Base-by-base conservation (phyloP, 2,113 vertebrate species). In the Athene noctua region DNA sequence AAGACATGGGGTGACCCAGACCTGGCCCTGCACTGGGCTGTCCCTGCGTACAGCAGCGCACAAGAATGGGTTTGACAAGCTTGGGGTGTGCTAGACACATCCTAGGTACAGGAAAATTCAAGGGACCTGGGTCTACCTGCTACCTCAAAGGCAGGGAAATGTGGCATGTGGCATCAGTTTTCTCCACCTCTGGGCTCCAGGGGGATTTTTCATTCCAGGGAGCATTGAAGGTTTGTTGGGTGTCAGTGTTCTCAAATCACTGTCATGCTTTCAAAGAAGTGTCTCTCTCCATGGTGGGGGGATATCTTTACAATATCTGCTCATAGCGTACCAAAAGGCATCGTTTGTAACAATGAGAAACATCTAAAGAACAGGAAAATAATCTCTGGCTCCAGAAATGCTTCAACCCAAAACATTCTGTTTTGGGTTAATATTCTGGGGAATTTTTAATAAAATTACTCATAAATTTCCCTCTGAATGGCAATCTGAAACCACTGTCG, bases 131-230 rank as follows among this genome's bases (percentile, higher is more conserved):
- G 8, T 47, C 26, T 71, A 14, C 22, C 30, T 44, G 10, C 12
- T 18, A 7, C 25, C 51, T 59, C 18, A 49, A 51, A 59, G 54
- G 7, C 67, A 73, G 51, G n/a, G 29, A 79, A 26, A 55, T 57
- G n/a, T 1, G 3, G 54, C 11, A 18, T 7, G 29, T 0, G 0
- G 10, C 9, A 4, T 34, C 1, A 1, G 2, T 72, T 91, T 88
- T 52, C 27, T 86, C 44, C 15, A 18, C 18, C 27, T 79, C 16
- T 0, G 0, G 10, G 21, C 5, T 80, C 12, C 23, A 36, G 30
- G 32, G 26, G 10, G 7, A 40, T 77, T 92, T 83, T 62, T 42
- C 4, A 3, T 49, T 26, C 36, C 63, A 77, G 40, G 8, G 19
- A 80, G 10, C 17, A 20, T 0, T 57, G 15, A 36, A 91, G 16